Conservation (phyloP, 2,888 invertebrate genomes). For the Stomorhina lunata region DNA sequence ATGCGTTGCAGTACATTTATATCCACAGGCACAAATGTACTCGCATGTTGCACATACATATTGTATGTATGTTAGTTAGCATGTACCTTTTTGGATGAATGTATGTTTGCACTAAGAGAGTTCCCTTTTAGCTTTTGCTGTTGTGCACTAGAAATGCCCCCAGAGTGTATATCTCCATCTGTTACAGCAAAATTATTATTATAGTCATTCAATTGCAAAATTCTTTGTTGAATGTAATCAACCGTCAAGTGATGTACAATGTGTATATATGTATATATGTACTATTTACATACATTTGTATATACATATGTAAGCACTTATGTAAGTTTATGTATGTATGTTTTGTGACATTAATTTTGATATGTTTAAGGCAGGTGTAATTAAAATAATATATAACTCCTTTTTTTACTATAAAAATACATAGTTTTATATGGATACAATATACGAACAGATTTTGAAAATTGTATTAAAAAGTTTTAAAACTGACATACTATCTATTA, state of each 20-base stretch:
- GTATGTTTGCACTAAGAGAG: not conserved
- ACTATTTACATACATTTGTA: not conserved
- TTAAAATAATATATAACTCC: not conserved
- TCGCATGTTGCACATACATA: not conserved
- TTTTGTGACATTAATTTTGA: conserved; percentile 13
- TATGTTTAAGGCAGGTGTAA: conserved; percentile 1
- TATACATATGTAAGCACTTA: no score
- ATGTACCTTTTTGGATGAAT: not conserved
- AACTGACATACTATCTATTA: no score
- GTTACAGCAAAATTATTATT: conserved; percentile 55
- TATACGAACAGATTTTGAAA: no score
- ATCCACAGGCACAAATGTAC: not conserved
- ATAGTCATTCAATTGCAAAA: conserved; percentile 58
- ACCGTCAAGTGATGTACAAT: conserved; percentile 35
- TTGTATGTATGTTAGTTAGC: not conserved
- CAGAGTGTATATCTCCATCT: conserved; percentile 19
- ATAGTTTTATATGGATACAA: not conserved
- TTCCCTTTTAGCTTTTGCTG: conserved; percentile 10
- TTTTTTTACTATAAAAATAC: not conserved
- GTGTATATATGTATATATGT: no score
- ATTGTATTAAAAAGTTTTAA: no score
- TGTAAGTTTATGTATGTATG: not conserved
- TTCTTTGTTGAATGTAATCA: conserved; percentile 59
- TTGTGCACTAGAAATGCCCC: conserved; percentile 16
- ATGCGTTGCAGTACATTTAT: conserved; percentile 14